Base-by-base conservation (phyloP, 2,888 invertebrate species). In the Nomada ferruginata region DNA sequence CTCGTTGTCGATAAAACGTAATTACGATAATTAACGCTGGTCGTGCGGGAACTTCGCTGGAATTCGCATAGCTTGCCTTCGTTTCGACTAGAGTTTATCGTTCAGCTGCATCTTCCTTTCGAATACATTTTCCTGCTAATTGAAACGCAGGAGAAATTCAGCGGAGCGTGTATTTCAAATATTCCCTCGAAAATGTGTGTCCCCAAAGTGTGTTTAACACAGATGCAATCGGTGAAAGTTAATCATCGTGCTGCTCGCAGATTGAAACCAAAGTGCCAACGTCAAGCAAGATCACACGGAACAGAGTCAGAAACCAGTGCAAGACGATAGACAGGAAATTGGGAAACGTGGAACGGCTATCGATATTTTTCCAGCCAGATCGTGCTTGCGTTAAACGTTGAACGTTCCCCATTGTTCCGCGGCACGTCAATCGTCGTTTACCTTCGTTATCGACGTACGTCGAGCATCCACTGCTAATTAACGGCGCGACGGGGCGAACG, bases 1-100 rank as follows among this genome's bases (percentile, higher is more conserved):
- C 75, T 64, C 76, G 76, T 72, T 65, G 66, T 76, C 76, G 82
- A 82, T 82, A 82, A 82, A 76, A 82, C 76, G 82, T 71, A 82
- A 82, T 82, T 82, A 65, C 82, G 72, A 69, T 71, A 76, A 82
- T 82, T 76, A 82, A 69, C 76, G 82, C 18, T 52, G 65, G 53
- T 29, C 72, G n/a, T 29, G 53, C n/a, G 47, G 69, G 63, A 70
- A 82, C 82, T 82, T 76, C 63, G 64, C 44, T 57, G 42, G 66
- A 79, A 75, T 82, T 79, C 70, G 60, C 60, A 15, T 23, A 29
- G 68, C 65, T 47, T 20, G 44, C n/a, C 29, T 66, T 42, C n/a
- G 29, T 26, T 55, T 61, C 68, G 42, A 50, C 26, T 42, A 50
- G 10, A 53, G 57, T 69, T 47, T 47, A 26, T 42, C 79, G 26